Base-by-base conservation (phyloP, 2,888 invertebrate genomes). In the Exocentrus adspersus region DNA sequence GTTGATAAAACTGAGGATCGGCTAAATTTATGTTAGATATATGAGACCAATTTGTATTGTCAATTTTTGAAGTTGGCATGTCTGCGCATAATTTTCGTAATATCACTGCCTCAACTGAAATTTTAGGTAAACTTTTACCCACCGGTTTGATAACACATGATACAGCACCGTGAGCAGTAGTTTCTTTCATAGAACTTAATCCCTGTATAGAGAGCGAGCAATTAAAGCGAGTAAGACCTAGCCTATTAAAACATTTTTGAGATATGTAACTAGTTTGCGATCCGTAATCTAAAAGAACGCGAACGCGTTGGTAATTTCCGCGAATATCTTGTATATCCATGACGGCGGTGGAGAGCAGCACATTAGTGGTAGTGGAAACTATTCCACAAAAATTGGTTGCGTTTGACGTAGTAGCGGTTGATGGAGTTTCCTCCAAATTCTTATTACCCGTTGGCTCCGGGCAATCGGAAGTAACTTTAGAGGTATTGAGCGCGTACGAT, bases 171-270 rank as follows among this genome's bases (percentile, higher is more conserved):
- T 9, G 17, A 2, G 43, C 3, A 17, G 43, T 43, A 20, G 17
- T n/a, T 43, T 43, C 43, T 7, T 43, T 43, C 17, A 43, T 43
- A 17, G 43, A 43, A 20, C 43, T 43, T 43, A 43, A 19, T n/a
- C 43, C 43, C 19, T 14, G 17, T 43, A 43, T 43, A 20, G 17
- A 17, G 20, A 43, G 17, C 2, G 43, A 43, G 19, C 43, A 43
- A 20, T 43, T 43, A 43, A 19, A 16, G 19, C 43, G 19, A 10
- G 43, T 10, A 3, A 43, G 19, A 43, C 43, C 43, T 17, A 43
- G 6, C 7, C 12, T 17, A 10, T 17, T 43, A 43, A 9, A 43
- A 43, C 43, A 43, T 43, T 43, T 14, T 43, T 16, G 43, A 2
- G 17, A 10, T 17, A 19, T 17, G 19, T 42, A 16, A 9, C 42